These are phyloP conservation scores for Pseudorasbora parva DNA, from an alignment of 2,113 vertebrate genomes.

Conservation along the genomic window DNA sequence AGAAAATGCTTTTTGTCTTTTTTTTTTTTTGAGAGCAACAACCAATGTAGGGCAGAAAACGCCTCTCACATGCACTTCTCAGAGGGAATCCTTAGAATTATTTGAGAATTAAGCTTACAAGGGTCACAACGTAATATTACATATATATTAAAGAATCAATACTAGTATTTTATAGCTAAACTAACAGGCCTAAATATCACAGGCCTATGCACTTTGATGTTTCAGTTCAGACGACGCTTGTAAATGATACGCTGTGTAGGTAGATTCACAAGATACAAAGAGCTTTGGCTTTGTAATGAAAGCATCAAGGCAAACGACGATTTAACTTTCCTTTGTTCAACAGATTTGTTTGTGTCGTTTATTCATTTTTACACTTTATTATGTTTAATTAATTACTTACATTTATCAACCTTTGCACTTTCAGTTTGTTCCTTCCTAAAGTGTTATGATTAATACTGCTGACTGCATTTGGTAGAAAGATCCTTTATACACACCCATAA, in stretches of 20 bases:
- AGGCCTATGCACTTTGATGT: neutral
- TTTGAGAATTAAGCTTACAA: neutral
- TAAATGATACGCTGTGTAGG: neutral
- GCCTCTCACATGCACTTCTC: neutral
- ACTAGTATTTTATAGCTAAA: neutral
- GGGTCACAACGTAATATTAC: neutral
- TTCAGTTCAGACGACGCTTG: neutral
- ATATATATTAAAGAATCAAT: neutral
- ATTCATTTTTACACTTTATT: neutral
- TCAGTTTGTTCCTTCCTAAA: neutral
- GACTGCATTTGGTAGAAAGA: neutral
- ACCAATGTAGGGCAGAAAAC: conserved; percentile 2
- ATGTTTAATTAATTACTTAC: neutral
- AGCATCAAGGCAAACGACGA: neutral
- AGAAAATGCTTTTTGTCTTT: neutral
- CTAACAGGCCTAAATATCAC: neutral
- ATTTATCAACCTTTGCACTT: neutral
- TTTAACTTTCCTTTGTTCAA: neutral
- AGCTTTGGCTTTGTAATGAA: neutral
- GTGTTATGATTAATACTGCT: neutral
- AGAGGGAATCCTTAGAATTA: neutral
- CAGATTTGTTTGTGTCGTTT: neutral
- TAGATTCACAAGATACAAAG: no score
- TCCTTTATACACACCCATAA: neutral
- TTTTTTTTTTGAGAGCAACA: neutral